A percentile compares a stretch with the other conserved stretches of the same genome.
These are phyloP conservation scores for Pediacus dermestoides DNA, from an alignment of 2,888 invertebrate genomes.

Conservation along the genomic window DNA sequence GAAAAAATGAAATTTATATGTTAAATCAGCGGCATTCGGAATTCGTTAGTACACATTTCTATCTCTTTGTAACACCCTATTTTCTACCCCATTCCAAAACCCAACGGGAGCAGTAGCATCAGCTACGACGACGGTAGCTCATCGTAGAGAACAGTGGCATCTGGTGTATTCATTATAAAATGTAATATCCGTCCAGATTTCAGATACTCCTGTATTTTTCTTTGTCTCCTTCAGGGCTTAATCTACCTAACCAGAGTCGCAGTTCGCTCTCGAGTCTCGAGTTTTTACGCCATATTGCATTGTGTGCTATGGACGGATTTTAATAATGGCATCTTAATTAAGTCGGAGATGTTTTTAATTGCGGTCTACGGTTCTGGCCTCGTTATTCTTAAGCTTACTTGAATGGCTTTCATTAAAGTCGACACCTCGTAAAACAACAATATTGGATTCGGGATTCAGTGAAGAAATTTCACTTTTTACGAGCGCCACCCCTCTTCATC, in stretches of 20 bases:
- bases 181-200: constrained; percentile 44
- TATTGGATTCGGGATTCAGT: too few relatives aligned
- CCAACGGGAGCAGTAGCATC: too few relatives aligned
- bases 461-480: too few relatives aligned
- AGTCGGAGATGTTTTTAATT: constrained; percentile 51
- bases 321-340: constrained; percentile 51
- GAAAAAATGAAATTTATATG: too few relatives aligned
- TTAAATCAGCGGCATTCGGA: too few relatives aligned
- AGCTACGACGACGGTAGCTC: neutral
- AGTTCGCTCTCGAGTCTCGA: constrained; percentile 10
- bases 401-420: constrained; percentile 48
- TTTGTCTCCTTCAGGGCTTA: too few relatives aligned
- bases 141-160: neutral
- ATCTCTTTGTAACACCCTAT: too few relatives aligned
- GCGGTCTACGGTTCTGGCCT: constrained; percentile 42
- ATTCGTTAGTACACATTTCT: too few relatives aligned
- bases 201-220: constrained; percentile 41
- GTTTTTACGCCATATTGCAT: constrained; percentile 37
- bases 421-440: constrained; percentile 49
- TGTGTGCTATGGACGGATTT: constrained; percentile 44
- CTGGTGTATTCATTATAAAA: constrained; percentile 47
- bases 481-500: too few relatives aligned
- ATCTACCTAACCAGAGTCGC: neutral
- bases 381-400: constrained; percentile 45
- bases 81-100: too few relatives aligned